These are phyloP conservation scores for Daktulosphaira vitifoliae DNA, from an alignment of 1,140 invertebrate species.

Conservation along the genomic window DNA sequence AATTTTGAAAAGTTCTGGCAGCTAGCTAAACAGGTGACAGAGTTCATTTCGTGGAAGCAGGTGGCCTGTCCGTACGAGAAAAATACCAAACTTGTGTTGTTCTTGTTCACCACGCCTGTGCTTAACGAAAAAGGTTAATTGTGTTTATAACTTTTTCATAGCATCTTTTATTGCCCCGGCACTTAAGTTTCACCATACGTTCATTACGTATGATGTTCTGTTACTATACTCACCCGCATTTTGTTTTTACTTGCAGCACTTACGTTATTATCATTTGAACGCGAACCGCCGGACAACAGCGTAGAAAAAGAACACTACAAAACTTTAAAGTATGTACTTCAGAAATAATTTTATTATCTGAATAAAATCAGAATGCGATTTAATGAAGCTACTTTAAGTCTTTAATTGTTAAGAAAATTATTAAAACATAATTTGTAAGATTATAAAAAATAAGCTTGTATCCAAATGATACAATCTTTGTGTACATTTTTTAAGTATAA, in stretches of 20 bases:
- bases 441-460: too few relatives aligned
- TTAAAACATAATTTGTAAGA: too few relatives aligned
- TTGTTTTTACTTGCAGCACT: conserved; percentile 51
- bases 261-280: conserved; percentile 76
- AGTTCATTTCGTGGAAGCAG: conserved; percentile 82
- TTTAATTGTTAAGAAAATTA: too few relatives aligned
- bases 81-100: conserved; percentile 63
- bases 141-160: conserved; percentile 5
- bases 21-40: conserved; percentile 77
- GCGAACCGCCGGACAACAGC: conserved; percentile 75
- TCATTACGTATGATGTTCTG: neutral
- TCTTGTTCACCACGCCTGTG: conserved; percentile 69
- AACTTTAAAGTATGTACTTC: conserved; percentile 59
- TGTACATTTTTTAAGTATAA: too few relatives aligned
- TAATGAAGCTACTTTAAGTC: too few relatives aligned
- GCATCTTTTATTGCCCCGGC: too few relatives aligned
- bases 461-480: too few relatives aligned
- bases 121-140: conserved; percentile 69
- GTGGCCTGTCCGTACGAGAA: conserved; percentile 79
- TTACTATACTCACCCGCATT: neutral
- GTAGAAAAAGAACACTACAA: conserved; percentile 80
- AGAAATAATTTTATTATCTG: too few relatives aligned
- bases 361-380: too few relatives aligned
- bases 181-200: too few relatives aligned
- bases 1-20: conserved; percentile 89